Evolutionary conservation across 2,888 invertebrate species (phyloP).

Genomic region (Salpingus planirostris): DNA sequence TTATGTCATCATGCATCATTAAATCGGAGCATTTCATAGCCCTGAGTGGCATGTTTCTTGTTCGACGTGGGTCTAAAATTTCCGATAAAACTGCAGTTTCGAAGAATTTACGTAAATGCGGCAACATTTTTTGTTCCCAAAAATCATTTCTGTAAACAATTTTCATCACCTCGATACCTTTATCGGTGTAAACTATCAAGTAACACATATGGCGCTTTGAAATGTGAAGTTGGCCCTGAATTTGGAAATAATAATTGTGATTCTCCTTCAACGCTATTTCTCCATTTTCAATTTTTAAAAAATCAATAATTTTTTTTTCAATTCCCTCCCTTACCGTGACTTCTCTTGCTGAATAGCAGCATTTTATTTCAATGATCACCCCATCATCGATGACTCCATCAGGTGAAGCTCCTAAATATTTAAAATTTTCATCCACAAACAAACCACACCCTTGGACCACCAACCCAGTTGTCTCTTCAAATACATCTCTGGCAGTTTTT

Average conservation of each 20-base stretch:
- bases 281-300: not conserved
- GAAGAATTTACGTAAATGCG: not conserved
- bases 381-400: conserved; percentile 20
- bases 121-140: not conserved
- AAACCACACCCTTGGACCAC: conserved; percentile 18
- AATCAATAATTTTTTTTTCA: conserved; percentile 1
- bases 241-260: conserved; percentile 2
- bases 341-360: conserved; percentile 14
- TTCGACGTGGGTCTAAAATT: not conserved
- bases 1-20: no score
- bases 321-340: conserved; percentile 2
- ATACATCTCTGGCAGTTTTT: conserved; percentile 9
- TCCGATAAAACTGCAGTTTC: not conserved
- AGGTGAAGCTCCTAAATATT: conserved; percentile 18
- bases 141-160: not conserved
- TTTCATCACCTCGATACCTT: not conserved
- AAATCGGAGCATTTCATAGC: not conserved
- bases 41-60: not conserved
- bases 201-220: conserved; percentile 1
- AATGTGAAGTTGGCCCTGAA: conserved; percentile 3
- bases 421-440: conserved; percentile 19
- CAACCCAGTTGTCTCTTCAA: conserved; percentile 9
- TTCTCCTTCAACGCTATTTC: conserved; percentile 1
- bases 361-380: conserved; percentile 21
- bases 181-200: conserved; percentile 1